These are phyloP conservation scores for Bilobella aurantiaca DNA, from an alignment of 1,140 invertebrate species.

Conservation along the genomic window DNA sequence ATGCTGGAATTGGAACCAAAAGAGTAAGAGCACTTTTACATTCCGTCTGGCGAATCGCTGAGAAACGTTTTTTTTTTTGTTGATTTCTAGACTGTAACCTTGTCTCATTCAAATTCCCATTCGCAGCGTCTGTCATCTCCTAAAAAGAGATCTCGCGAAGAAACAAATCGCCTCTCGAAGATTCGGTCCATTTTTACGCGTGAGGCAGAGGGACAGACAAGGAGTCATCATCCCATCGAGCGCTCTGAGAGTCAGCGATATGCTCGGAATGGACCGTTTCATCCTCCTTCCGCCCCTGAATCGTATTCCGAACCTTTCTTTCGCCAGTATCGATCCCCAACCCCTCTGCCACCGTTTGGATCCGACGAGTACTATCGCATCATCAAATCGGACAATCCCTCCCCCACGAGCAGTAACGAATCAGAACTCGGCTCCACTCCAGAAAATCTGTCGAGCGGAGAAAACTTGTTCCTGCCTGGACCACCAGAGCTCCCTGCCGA, in stretches of 20 bases:
- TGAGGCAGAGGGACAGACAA: not conserved
- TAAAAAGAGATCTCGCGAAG: conserved; percentile 19
- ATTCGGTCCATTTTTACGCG: conserved; percentile 20
- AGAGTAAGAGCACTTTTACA: conserved; percentile 7
- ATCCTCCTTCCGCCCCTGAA: not conserved
- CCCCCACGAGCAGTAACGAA: conserved; percentile 30
- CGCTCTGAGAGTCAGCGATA: not conserved
- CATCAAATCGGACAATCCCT: conserved; percentile 32
- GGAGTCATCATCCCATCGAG: not conserved
- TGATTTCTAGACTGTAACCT: not conserved
- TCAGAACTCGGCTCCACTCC: conserved; percentile 27
- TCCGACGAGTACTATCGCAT: conserved; percentile 30
- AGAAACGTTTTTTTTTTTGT: not conserved
- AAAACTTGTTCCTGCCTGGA: conserved; percentile 29
- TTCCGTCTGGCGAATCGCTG: not conserved
- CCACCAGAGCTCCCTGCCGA: conserved; percentile 22
- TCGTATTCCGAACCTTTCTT: conserved; percentile 17
- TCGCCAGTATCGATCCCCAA: conserved; percentile 27
- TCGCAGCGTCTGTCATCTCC: conserved; percentile 8
- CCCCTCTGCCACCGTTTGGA: conserved; percentile 29
- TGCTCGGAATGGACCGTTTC: not conserved
- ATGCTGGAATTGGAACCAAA: not conserved
- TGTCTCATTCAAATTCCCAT: not conserved
- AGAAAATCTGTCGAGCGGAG: conserved; percentile 23
- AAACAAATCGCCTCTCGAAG: conserved; percentile 11